Base-by-base conservation (phyloP, 2,888 invertebrate genomes). In the Cinara cedri region DNA sequence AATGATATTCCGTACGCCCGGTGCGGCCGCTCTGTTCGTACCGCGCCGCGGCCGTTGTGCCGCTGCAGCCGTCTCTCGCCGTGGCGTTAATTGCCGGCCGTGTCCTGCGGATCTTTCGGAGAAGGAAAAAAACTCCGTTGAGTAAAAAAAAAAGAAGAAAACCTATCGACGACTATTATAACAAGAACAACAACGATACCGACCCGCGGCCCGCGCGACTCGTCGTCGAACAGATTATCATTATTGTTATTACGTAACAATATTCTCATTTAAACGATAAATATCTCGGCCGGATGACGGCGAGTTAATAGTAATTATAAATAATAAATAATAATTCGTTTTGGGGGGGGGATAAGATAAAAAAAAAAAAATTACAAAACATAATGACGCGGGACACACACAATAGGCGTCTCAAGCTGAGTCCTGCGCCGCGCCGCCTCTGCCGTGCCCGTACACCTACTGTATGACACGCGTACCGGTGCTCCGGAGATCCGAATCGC, bases 371-470 rank as follows among this genome's bases (percentile, higher is more conserved):
- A n/a, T n/a, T n/a, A n/a, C n/a, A n/a, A n/a, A n/a, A n/a, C n/a
- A n/a, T n/a, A 72, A 72, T 51, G 46, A 49, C 34, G 34, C 34
- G 34, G 34, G 46, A 26, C 3, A 44, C n/a, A 11, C 13, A 75
- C 74, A 75, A 75, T 75, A 19, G 65, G 54, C n/a, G n/a, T 42
- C 74, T 65, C 74, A 75, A 75, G 74, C 74, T 65, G 74, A 75
- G 74, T 24, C n/a, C 66, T 66, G 16, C 19, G 14, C 65, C 21
- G 44, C 44, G 13, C 3, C 21, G 21, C 21, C 21, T 21, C 21
- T 16, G n/a, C n/a, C n/a, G n/a, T 63, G n/a, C 13, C 68, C 51
- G 10, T 24, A n/a, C n/a, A 16, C 46, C 8, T 46, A 19, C 9
- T 13, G 14, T 19, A 26, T 44, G 42, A 19, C 19, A 2, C 11